A percentile compares a stretch with the other conserved stretches of the same genome.
phyloP scores from a whole-genome alignment of 2,888 invertebrate genomes.

The Hemithea aestivaria region DNA sequence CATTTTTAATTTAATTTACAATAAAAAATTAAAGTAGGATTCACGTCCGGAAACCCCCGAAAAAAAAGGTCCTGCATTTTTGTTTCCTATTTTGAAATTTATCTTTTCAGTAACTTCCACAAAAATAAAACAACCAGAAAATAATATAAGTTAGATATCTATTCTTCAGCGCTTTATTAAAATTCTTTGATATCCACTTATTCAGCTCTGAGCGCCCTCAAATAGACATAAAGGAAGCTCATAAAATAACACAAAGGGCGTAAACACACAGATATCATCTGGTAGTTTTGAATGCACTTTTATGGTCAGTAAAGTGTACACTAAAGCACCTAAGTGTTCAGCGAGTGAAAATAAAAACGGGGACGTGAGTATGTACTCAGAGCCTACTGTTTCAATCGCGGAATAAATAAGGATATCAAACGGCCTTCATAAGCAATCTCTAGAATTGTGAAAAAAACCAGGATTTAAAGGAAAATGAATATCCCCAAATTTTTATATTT shows the following conservation, averaged over 20 bases:
- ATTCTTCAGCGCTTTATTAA: slow-evolving; percentile 11
- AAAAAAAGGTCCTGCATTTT: no score
- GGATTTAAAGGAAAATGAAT: no score
- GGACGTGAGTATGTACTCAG: slow-evolving; percentile 35
- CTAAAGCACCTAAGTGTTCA: slow-evolving; percentile 46
- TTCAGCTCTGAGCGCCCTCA: slow-evolving; percentile 8
- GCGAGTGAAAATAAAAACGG: slow-evolving; percentile 51
- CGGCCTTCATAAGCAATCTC: no score
- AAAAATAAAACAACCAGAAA: no score
- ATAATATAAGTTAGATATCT: background rate
- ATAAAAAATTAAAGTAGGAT: no score
- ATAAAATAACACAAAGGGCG: slow-evolving; percentile 30
- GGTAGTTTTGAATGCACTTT: slow-evolving; percentile 40
- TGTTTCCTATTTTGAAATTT: no score
- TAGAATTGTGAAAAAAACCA: no score
- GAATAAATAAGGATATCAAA: no score
- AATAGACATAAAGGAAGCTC: slow-evolving; percentile 20
- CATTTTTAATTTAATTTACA: no score
- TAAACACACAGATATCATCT: slow-evolving; percentile 32
- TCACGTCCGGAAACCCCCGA: no score
- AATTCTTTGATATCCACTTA: slow-evolving; percentile 23
- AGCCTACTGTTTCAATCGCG: slow-evolving; percentile 56
- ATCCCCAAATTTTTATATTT: no score
- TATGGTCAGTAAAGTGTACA: slow-evolving; percentile 39
- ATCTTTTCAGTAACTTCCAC: no score